These are phyloP conservation scores for Neoarius graeffei DNA, from an alignment of 2,113 vertebrate genomes.

Conservation along the genomic window DNA sequence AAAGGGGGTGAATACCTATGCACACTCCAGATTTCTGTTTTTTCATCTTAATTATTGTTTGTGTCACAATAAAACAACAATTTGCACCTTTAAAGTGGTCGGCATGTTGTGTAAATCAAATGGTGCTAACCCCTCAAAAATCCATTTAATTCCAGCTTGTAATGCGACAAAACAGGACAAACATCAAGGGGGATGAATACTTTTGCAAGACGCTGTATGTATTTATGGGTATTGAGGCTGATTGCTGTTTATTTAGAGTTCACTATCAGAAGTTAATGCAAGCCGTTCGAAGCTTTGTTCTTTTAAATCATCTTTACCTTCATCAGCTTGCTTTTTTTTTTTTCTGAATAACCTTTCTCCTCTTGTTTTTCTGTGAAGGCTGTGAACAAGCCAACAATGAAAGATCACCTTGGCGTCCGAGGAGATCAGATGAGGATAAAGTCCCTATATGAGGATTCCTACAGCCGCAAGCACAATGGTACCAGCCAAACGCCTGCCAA, in stretches of 20 bases:
- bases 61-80: too few relatives aligned
- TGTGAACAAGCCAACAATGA: slow-evolving; percentile 77
- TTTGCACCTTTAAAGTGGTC: too few relatives aligned
- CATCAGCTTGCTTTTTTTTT: neutral
- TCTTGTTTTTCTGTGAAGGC: slow-evolving; percentile 56
- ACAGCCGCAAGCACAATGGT: slow-evolving; percentile 79
- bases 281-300: neutral
- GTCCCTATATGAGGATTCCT: slow-evolving; percentile 89
- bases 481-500: slow-evolving; percentile 72
- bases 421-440: slow-evolving; percentile 88
- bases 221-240: neutral
- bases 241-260: neutral
- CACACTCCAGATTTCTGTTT: too few relatives aligned
- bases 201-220: too few relatives aligned
- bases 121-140: too few relatives aligned
- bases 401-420: slow-evolving; percentile 79
- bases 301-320: neutral
- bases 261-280: neutral
- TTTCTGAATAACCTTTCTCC: neutral
- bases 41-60: too few relatives aligned
- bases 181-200: too few relatives aligned
- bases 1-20: too few relatives aligned
- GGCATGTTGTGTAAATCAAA: too few relatives aligned
- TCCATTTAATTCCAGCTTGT: too few relatives aligned
- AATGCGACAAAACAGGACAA: too few relatives aligned